Evolutionary conservation across 1,140 invertebrate genomes (phyloP), one percentile per base, ranked within the genome.

Genomic region (Drosophila suzukii): DNA sequence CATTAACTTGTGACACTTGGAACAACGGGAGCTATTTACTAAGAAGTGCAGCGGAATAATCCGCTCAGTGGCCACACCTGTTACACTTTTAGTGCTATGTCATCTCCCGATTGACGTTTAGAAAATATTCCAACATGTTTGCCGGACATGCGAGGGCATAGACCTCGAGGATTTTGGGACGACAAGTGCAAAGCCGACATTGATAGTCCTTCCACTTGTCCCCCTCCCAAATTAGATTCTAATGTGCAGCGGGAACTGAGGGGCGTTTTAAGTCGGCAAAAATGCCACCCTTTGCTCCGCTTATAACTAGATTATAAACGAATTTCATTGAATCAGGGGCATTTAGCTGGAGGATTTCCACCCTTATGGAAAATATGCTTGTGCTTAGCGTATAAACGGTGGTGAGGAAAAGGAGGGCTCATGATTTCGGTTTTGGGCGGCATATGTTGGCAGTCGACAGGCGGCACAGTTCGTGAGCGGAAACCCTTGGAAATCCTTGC

Each of bases 291-390:
- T 34, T 58, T 50, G 54, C 50, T 32, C 46, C 32, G 74, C 71
- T 85, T 75, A 90, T 90, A 79, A 90, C 85, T 90, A 85, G 89
- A 90, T 90, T 89, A 90, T 86, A 81, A 90, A 81, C 78, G 81
- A 86, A 90, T 90, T 85, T 90, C 66, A 50, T 49, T 72, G 66
- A 72, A 76, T 81, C 73, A 12, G 43, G 43, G 46, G 65, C 61
- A 61, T 60, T 61, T 47, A 49, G 50, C 62, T 58, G 41, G 49
- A 54, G 56, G 43, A 57, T 50, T 70, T 65, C 74, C 79, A 83
- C 83, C 83, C 83, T 65, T 62, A 53, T 38, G 13, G 41, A 81
- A 73, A 67, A 73, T 81, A 81, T 81, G 73, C 78, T 61, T 47
- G 62, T 38, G 24, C 77, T 65, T 61, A 47, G 7, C 11, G n/a